These are phyloP conservation scores for Malthinus seriepunctatus DNA, from an alignment of 2,888 invertebrate species.

Conservation along the genomic window DNA sequence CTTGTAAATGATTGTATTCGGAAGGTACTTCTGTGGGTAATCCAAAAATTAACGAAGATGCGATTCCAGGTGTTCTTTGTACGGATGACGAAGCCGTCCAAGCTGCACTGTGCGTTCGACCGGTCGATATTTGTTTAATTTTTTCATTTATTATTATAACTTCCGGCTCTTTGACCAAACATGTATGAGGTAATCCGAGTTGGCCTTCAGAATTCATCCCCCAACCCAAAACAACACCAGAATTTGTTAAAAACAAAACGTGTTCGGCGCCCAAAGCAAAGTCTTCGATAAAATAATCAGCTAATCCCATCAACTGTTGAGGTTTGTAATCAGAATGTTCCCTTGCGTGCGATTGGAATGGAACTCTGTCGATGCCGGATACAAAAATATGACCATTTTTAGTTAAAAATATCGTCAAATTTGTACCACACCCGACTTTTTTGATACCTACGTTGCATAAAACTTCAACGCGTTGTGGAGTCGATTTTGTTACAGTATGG, in stretches of 20 bases:
- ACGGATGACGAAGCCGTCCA: slow-evolving; percentile 63
- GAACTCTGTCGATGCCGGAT: slow-evolving; percentile 64
- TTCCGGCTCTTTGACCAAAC: slow-evolving; percentile 61
- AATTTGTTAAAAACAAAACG: slow-evolving; percentile 60
- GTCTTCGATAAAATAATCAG: slow-evolving; percentile 59
- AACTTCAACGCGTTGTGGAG: slow-evolving; percentile 59
- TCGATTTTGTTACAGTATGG: slow-evolving; percentile 54
- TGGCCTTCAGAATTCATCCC: slow-evolving; percentile 68
- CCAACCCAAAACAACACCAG: slow-evolving; percentile 64
- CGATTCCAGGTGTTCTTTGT: slow-evolving; percentile 56
- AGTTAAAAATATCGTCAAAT: slow-evolving; percentile 66
- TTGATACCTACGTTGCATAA: slow-evolving; percentile 60
- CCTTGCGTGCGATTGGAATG: slow-evolving; percentile 60
- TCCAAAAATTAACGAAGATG: slow-evolving; percentile 57
- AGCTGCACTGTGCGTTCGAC: slow-evolving; percentile 65
- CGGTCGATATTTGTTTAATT: slow-evolving; percentile 65
- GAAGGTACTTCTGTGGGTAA: slow-evolving; percentile 60
- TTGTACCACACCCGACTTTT: slow-evolving; percentile 66
- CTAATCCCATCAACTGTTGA: slow-evolving; percentile 56
- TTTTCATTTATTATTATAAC: slow-evolving; percentile 59
- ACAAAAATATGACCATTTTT: slow-evolving; percentile 62
- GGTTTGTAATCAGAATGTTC: slow-evolving; percentile 58
- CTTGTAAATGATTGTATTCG: slow-evolving; percentile 61
- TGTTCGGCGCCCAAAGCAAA: slow-evolving; percentile 66
- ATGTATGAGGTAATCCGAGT: slow-evolving; percentile 61